Evolutionary conservation across 2,113 vertebrate genomes (phyloP), one percentile per base, ranked within the genome.

Genomic region (Calyptommatus sinebrachiatus): DNA sequence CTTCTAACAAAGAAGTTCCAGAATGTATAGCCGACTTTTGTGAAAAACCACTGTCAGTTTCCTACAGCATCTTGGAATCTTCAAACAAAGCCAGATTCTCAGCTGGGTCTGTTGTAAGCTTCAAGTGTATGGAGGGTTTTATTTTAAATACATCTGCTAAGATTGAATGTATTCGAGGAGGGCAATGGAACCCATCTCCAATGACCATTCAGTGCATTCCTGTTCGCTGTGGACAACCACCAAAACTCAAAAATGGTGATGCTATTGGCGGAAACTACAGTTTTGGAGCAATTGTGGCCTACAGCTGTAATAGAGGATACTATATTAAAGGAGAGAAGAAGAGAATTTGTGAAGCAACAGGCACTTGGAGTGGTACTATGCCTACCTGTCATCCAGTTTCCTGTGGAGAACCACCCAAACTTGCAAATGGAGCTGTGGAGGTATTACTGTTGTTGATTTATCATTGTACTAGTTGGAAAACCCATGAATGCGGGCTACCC

Each of bases 41-140:
- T 91, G 94, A 97, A 41, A 96, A 95, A 5, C 98, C 98, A 0
- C 91, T 95, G 1, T 87, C 96, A 0, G 91, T 97, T 20, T 94
- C 96, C 6, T 97, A 98, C 50, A 94, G 96, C 16, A 98, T 99
- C 88, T 92, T 99, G 87, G 98, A 99, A 89, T 97, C 98, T 0
- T 80, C 95, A 76, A 95, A 94, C 89, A 98, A 97, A 91, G 95
- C 95, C 31, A 99, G 95, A 84, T 99, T 98, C 83, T 84, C 93
- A 60, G 97, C 96, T 83, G 97, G 97, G 84, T 96, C 94, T 0
- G 81, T 96, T 0, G 97, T 99, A 78, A 98, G 91, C 88, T 99
- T 98, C 91, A 99, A 99, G 88, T 99, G 98, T 84, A 95, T 95
- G 89, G 98, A 99, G 87, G 98, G 98, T 24, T 99, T 99, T 73